Evolutionary conservation across 2,888 invertebrate species (phyloP).

Genomic region (Cheilosia variabilis): DNA sequence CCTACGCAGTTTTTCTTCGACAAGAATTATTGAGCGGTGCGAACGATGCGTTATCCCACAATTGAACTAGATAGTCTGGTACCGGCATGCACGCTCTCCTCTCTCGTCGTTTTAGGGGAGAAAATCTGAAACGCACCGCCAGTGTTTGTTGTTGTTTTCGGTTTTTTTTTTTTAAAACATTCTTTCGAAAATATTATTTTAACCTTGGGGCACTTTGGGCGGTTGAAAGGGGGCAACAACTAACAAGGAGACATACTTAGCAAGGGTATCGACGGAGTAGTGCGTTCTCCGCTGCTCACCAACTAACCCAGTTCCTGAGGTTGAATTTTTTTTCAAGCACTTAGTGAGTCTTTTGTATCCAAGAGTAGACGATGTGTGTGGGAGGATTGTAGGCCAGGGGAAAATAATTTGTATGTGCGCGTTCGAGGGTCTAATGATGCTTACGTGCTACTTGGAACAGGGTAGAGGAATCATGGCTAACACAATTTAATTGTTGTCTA

Average conservation of each 20-base stretch:
- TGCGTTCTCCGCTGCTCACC: slow-evolving; percentile 44
- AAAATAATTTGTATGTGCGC: neutral
- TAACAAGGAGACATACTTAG: slow-evolving; percentile 41
- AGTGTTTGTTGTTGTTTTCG: slow-evolving; percentile 32
- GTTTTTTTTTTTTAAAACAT: slow-evolving; percentile 4
- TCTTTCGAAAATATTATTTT: slow-evolving; percentile 70
- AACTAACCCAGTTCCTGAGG: slow-evolving; percentile 63
- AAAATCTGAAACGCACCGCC: slow-evolving; percentile 43
- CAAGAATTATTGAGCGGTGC: slow-evolving; percentile 38
- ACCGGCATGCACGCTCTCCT: neutral
- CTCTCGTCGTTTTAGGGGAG: neutral
- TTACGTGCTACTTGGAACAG: slow-evolving; percentile 59
- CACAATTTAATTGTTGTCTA: slow-evolving; percentile 20
- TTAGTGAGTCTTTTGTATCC: neutral
- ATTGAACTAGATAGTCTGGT: slow-evolving; percentile 50
- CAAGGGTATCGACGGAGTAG: slow-evolving; percentile 9
- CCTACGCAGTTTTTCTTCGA: slow-evolving; percentile 33
- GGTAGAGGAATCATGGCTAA: slow-evolving; percentile 16
- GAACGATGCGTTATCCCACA: slow-evolving; percentile 67
- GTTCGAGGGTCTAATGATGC: slow-evolving; percentile 38
- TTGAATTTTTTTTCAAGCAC: slow-evolving; percentile 8
- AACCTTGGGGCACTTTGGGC: slow-evolving; percentile 63
- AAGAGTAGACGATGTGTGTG: slow-evolving; percentile 1
- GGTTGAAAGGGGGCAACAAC: slow-evolving; percentile 19
- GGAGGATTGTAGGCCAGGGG: neutral